Conservation (phyloP, 1,140 invertebrate species). For the Halesus radiatus region DNA sequence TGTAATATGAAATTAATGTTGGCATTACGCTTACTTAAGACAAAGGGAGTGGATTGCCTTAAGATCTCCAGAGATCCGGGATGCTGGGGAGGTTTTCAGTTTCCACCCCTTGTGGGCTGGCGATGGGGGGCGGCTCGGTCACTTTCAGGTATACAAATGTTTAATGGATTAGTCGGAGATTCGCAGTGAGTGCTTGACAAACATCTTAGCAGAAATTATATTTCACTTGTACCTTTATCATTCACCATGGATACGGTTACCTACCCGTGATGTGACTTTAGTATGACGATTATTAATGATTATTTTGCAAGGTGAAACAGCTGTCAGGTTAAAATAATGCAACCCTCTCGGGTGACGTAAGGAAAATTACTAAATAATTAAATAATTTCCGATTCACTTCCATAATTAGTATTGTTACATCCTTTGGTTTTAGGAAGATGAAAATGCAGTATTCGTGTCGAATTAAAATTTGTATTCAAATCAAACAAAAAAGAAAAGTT, state of each 20-base stretch:
- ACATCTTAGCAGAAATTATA: slow-evolving; percentile 18
- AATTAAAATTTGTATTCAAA: too few relatives aligned
- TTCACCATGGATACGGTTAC: neutral
- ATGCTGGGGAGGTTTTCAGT: neutral
- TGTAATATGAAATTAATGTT: slow-evolving; percentile 58
- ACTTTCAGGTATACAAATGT: slow-evolving; percentile 39
- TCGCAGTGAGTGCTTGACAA: slow-evolving; percentile 14
- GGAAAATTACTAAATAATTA: too few relatives aligned
- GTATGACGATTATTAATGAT: too few relatives aligned
- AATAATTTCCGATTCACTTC: too few relatives aligned
- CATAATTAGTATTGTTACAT: too few relatives aligned
- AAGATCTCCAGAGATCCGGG: slow-evolving; percentile 15
- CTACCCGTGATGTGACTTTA: neutral
- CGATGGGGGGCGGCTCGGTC: neutral
- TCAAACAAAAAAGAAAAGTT: too few relatives aligned
- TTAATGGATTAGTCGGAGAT: slow-evolving; percentile 33
- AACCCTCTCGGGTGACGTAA: too few relatives aligned
- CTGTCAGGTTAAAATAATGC: too few relatives aligned
- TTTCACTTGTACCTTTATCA: neutral
- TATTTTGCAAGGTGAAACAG: too few relatives aligned
- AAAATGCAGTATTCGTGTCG: too few relatives aligned
- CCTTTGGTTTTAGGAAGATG: too few relatives aligned
- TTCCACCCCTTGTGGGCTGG: neutral
- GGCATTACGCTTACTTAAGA: slow-evolving; percentile 57
- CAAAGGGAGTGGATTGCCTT: slow-evolving; percentile 56